These are phyloP conservation scores for Drosophila kohkoa DNA, from an alignment of 1,140 invertebrate species.

Conservation along the genomic window DNA sequence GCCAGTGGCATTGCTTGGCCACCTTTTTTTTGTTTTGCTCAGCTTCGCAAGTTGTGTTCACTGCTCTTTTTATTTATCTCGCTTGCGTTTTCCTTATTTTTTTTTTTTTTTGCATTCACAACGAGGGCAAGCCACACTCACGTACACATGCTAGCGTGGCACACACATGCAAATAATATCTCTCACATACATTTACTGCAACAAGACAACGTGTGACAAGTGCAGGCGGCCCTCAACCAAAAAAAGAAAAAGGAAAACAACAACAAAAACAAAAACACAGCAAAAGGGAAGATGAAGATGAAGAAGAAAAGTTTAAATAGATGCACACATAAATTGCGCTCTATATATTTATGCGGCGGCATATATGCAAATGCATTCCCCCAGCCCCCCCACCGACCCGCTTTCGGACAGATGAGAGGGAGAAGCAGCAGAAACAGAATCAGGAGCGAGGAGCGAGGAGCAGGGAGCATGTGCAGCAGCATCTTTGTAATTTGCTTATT, in stretches of 20 bases:
- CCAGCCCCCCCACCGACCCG: slow-evolving; percentile 26
- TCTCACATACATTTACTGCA: slow-evolving; percentile 29
- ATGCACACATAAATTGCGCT: slow-evolving; percentile 77
- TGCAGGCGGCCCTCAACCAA: slow-evolving; percentile 64
- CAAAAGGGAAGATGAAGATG: slow-evolving; percentile 3
- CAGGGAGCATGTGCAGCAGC: slow-evolving; percentile 16
- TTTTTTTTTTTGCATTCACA: slow-evolving; percentile 58
- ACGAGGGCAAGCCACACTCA: slow-evolving; percentile 71
- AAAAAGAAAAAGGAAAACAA: slow-evolving; percentile 4
- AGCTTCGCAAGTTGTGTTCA: slow-evolving; percentile 23
- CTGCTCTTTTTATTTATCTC: slow-evolving; percentile 66
- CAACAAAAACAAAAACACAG: slow-evolving; percentile 16
- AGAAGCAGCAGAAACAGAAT: background rate
- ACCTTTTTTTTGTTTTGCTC: slow-evolving; percentile 50
- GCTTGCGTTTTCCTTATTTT: slow-evolving; percentile 57
- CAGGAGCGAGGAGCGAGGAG: too few species aligned
- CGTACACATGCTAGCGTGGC: slow-evolving; percentile 17
- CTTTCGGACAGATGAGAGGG: background rate
- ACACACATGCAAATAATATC: slow-evolving; percentile 61
- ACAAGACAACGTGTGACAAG: slow-evolving; percentile 76
- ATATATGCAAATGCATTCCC: slow-evolving; percentile 64
- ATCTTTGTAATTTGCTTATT: slow-evolving; percentile 70
- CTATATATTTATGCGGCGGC: slow-evolving; percentile 74
- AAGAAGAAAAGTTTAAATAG: slow-evolving; percentile 66
- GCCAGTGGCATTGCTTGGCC: slow-evolving; percentile 59